Evolutionary conservation across 2,888 invertebrate species (phyloP).

Genomic region (Hirtodrosophila duncani): DNA sequence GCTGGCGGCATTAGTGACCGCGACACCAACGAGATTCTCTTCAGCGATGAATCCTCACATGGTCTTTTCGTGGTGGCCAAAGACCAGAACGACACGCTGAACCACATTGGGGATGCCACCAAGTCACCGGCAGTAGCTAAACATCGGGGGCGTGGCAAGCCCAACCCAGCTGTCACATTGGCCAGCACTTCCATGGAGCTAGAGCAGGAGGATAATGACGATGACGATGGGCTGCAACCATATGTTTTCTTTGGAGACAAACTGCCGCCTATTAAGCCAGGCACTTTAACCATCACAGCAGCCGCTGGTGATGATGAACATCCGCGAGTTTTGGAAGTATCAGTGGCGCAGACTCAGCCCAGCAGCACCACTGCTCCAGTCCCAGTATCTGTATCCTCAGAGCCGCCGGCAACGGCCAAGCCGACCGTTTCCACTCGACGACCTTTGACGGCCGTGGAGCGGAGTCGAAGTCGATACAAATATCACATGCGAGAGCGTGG

Average conservation of each 20-base stretch:
- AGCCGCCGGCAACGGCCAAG: slow-evolving; percentile 29
- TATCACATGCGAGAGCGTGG: slow-evolving; percentile 66
- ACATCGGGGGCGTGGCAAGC: slow-evolving; percentile 56
- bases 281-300: slow-evolving; percentile 77
- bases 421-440: slow-evolving; percentile 52
- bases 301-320: slow-evolving; percentile 78
- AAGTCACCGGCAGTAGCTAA: slow-evolving; percentile 50
- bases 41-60: slow-evolving; percentile 78
- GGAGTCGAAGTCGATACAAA: slow-evolving; percentile 69
- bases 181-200: slow-evolving; percentile 40
- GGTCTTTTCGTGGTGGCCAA: slow-evolving; percentile 77
- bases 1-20: slow-evolving; percentile 53
- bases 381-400: slow-evolving; percentile 38
- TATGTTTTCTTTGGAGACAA: slow-evolving; percentile 86
- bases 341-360: slow-evolving; percentile 78
- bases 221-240: slow-evolving; percentile 82
- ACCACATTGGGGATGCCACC: slow-evolving; percentile 71
- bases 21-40: slow-evolving; percentile 77
- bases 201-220: slow-evolving; percentile 47
- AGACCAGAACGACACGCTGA: slow-evolving; percentile 76
- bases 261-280: slow-evolving; percentile 78
- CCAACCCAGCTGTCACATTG: slow-evolving; percentile 33
- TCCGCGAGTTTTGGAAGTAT: slow-evolving; percentile 81
- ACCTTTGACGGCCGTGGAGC: slow-evolving; percentile 62
- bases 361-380: slow-evolving; percentile 38